These are phyloP conservation scores for Parnassius smintheus DNA, from an alignment of 2,888 invertebrate species.

Conservation along the genomic window DNA sequence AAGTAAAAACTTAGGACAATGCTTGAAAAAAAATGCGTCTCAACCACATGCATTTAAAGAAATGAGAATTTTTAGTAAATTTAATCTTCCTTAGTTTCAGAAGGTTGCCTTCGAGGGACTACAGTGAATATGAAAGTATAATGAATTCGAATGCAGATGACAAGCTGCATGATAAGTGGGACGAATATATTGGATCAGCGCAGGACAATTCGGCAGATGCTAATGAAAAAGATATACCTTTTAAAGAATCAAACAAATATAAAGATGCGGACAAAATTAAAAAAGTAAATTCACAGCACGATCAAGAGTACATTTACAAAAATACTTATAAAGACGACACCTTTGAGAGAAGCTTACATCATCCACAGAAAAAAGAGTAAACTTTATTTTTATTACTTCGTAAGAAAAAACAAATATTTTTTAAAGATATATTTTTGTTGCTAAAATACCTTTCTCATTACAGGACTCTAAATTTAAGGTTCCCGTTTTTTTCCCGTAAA, in stretches of 20 bases:
- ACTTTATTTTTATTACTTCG: neutral
- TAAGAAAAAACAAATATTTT: neutral
- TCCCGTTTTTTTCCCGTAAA: slow-evolving; percentile 70
- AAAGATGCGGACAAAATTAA: slow-evolving; percentile 10
- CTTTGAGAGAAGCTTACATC: slow-evolving; percentile 4
- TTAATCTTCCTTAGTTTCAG: slow-evolving; percentile 1
- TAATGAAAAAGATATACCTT: neutral
- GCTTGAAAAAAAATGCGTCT: no score
- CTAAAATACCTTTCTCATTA: slow-evolving; percentile 34
- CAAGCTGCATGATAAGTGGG: slow-evolving; percentile 8
- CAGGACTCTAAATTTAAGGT: slow-evolving; percentile 49
- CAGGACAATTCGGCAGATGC: neutral
- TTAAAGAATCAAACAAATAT: neutral
- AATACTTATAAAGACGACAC: slow-evolving; percentile 2
- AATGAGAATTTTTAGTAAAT: no score
- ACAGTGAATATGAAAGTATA: slow-evolving; percentile 15
- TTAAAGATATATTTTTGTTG: slow-evolving; percentile 19
- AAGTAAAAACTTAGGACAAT: no score
- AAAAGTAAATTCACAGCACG: neutral
- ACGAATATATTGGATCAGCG: slow-evolving; percentile 6
- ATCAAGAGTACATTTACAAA: slow-evolving; percentile 6
- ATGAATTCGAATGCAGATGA: slow-evolving; percentile 8
- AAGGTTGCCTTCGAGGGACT: slow-evolving; percentile 12
- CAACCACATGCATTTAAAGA: no score
- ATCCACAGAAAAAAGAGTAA: slow-evolving; percentile 27